Evolutionary conservation across 2,888 invertebrate genomes (phyloP), one percentile per base, ranked within the genome.

Genomic region (Campoplex capitator): DNA sequence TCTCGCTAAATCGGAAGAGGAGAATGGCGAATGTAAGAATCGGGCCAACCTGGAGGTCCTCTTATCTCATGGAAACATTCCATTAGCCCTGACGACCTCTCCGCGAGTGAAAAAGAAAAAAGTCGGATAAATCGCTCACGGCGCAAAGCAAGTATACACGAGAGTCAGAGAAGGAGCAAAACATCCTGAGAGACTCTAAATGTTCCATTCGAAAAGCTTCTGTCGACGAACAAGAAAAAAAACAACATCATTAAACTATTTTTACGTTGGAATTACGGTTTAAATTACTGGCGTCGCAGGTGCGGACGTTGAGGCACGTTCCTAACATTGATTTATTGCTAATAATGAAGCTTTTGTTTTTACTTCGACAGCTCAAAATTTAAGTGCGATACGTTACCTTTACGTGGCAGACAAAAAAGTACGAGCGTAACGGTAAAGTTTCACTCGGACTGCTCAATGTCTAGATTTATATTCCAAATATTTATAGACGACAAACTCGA

Each of bases 41-140:
- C 74, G 58, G 75, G 74, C 45, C 79, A 74, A 75, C 84, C 71
- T 18, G 42, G 70, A 71, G 42, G 76, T 74, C 48, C 75, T 68
- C 82, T 86, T 86, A 86, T 86, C 86, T 86, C 71, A 38, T 71
- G 13, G 65, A 81, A 83, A 83, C 83, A 86, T 86, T 86, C 79
- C 85, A 85, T 85, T 85, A 82, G 85, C 77, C 75, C 38, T 68
- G 58, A 56, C 85, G 83, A 86, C 79, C 79, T 86, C 58, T 70
- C 48, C 7, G 38, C 76, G 65, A 67, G 71, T 48, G 28, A 74
- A 78, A 67, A 23, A 23, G n/a, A 23, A 23, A 23, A 23, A 82
- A 77, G 51, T 81, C 62, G 75, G 83, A 78, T 65, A 48, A 62
- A 58, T 71, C 38, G 42, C 56, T 38, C 38, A 16, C 32, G 11